phyloP scores from a whole-genome alignment of 2,797 vertebrate species.

The Synaphobranchus kaupii region DNA sequence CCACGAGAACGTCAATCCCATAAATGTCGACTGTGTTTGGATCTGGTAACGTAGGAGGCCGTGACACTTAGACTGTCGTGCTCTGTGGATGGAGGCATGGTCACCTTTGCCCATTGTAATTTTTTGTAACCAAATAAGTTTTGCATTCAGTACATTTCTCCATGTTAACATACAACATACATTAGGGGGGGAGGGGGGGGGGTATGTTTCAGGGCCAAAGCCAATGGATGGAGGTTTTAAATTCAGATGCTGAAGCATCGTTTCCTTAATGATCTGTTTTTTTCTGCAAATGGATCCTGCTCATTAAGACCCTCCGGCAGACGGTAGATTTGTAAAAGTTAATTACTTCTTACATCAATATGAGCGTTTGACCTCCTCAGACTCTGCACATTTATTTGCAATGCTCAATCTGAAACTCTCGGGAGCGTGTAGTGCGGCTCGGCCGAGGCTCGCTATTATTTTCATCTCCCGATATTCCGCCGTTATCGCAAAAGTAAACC shows the following conservation, averaged over 20 bases:
- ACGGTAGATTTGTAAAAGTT: conserved; percentile 46
- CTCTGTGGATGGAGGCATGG: too few relatives aligned
- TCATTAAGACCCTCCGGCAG: conserved; percentile 47
- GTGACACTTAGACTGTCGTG: too few relatives aligned
- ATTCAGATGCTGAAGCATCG: background rate
- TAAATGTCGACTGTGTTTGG: too few relatives aligned
- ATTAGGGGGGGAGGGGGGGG: too few relatives aligned
- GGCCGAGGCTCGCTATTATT: conserved; percentile 53
- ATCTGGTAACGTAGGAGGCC: too few relatives aligned
- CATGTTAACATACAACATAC: background rate
- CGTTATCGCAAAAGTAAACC: too few relatives aligned
- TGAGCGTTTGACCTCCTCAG: conserved; percentile 57
- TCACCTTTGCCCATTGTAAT: background rate
- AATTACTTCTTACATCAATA: conserved; percentile 65
- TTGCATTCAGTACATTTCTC: background rate
- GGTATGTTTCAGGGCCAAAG: background rate
- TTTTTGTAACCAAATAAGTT: too few relatives aligned
- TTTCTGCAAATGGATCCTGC: conserved; percentile 31
- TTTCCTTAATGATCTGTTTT: conserved; percentile 39
- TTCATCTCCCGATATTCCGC: conserved; percentile 30
- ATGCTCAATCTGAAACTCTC: conserved; percentile 44
- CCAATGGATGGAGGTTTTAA: background rate
- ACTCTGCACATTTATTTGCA: conserved; percentile 53
- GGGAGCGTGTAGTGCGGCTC: conserved; percentile 46
- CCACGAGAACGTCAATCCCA: too few relatives aligned